Percentiles rank a stretch among this genome's conserved stretches.
These are phyloP conservation scores for Pelobates cultripes DNA, from an alignment of 2,797 vertebrate genomes.

Conservation along the genomic window DNA sequence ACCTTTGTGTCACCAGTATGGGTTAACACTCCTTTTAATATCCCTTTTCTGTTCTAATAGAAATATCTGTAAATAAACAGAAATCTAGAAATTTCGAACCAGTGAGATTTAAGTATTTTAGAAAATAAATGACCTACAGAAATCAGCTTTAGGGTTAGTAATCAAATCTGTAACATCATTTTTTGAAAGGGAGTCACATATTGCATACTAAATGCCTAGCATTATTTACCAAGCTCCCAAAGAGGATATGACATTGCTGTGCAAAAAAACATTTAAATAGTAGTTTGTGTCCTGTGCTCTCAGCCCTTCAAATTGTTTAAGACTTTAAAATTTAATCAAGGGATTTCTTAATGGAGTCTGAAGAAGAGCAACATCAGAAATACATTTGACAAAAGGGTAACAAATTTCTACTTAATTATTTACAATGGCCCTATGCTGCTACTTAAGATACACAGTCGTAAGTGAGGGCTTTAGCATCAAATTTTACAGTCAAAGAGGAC, in stretches of 20 bases:
- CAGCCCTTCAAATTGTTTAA: conserved; percentile 80
- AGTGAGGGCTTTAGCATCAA: conserved; percentile 67
- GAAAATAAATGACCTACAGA: conserved; percentile 68
- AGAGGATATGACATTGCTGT: conserved; percentile 78
- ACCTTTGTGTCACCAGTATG: conserved; percentile 22
- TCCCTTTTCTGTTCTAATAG: conserved; percentile 52
- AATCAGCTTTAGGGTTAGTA: conserved; percentile 61
- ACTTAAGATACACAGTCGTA: conserved; percentile 71
- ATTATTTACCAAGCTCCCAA: conserved; percentile 73
- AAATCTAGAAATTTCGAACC: conserved; percentile 57
- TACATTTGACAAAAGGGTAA: conserved; percentile 84
- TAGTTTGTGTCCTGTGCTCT: conserved; percentile 72
- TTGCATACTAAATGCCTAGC: conserved; percentile 71
- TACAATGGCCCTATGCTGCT: conserved; percentile 74
- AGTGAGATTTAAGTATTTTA: conserved; percentile 59
- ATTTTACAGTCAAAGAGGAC: conserved; percentile 71
- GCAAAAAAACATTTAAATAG: conserved; percentile 69
- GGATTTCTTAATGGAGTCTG: conserved; percentile 80
- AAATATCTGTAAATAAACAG: conserved; percentile 62
- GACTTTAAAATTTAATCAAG: conserved; percentile 88
- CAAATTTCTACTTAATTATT: conserved; percentile 87
- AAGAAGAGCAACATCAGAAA: conserved; percentile 80
- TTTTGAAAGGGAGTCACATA: conserved; percentile 67
- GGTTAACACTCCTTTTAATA: conserved; percentile 51
- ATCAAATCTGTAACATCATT: conserved; percentile 69